Evolutionary conservation across 1,140 invertebrate species (phyloP).

Genomic region (Tribolium castaneum): DNA sequence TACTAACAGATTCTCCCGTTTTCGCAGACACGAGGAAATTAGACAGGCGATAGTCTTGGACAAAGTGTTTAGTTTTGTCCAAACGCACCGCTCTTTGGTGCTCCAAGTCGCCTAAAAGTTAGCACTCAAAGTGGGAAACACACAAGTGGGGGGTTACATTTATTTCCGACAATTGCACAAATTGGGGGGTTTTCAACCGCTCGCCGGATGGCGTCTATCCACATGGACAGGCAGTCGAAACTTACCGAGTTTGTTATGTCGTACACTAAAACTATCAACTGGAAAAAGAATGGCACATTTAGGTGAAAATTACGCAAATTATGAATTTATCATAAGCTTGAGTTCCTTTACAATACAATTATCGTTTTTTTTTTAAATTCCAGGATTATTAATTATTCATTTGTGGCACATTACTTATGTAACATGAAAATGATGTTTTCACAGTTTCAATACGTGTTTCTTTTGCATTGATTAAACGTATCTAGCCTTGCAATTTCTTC

Average conservation of each 20-base stretch:
- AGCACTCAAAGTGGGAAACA: background rate
- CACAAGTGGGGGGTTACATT: conserved; percentile 69
- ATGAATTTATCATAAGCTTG: no score
- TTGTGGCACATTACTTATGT: no score
- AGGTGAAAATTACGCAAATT: no score
- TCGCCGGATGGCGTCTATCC: conserved; percentile 76
- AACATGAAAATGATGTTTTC: no score
- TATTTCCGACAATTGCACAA: conserved; percentile 86
- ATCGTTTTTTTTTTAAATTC: no score
- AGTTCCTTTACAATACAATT: no score
- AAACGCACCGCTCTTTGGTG: conserved; percentile 83
- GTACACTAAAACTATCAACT: conserved; percentile 88
- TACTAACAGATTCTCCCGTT: conserved; percentile 86
- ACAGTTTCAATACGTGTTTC: no score
- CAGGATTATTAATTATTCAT: no score
- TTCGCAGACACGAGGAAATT: conserved; percentile 86
- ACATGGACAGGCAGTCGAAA: conserved; percentile 82
- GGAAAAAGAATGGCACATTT: conserved; percentile 44
- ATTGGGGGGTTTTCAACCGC: conserved; percentile 69
- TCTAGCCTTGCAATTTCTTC: no score
- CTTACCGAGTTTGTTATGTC: conserved; percentile 86
- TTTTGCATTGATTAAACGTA: no score
- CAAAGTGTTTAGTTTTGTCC: conserved; percentile 83
- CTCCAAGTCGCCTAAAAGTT: conserved; percentile 78
- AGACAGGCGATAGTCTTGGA: conserved; percentile 78